Base-by-base conservation (phyloP, 2,797 vertebrate genomes). In the Parambassis ranga region DNA sequence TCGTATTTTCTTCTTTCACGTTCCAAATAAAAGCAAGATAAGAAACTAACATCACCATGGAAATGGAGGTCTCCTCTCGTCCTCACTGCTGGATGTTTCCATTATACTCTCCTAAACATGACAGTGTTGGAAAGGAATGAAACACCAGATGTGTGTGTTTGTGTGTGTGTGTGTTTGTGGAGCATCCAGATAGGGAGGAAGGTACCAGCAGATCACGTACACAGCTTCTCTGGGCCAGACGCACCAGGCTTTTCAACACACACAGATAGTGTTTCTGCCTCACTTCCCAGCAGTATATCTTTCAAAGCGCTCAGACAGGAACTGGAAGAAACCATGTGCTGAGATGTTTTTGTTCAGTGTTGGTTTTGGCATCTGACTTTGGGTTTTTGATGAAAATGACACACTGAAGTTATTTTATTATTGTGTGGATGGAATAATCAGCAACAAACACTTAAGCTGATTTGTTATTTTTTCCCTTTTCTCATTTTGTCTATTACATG, bases 71-170 rank as follows among this genome's bases (percentile, higher is more conserved):
- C 19, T 33, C 2, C 14, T 24, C 26, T 14, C 22, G 33, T 19
- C 15, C 30, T 58, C 41, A 24, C 37, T 61, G 37, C 28, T 57
- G 38, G 39, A 59, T 72, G 57, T 81, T 78, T 84, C 72, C 74
- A 81, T 61, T 47, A 46, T 63, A 47, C 42, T 65, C 84, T 84
- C 74, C 72, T 48, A 56, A 83, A 76, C 46, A 76, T 89, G 82
- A 87, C 82, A 56, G 65, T 37, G 73, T 14, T 50, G 15, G 48
- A 81, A 64, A 84, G 81, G 83, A 90, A 90, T 89, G 81, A 85
- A 32, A 48, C 47, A 23, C 64, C 89, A 90, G 84, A 90, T 89
- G 86, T 85, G 77, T 28, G 23, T 7, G 33, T 41, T 26, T 89
- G 86, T 85, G 77, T 28, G 23, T 7, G 33, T 41, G 26, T 89